Conservation (phyloP, 2,113 vertebrate genomes). For the Cyanoderma ruficeps region DNA sequence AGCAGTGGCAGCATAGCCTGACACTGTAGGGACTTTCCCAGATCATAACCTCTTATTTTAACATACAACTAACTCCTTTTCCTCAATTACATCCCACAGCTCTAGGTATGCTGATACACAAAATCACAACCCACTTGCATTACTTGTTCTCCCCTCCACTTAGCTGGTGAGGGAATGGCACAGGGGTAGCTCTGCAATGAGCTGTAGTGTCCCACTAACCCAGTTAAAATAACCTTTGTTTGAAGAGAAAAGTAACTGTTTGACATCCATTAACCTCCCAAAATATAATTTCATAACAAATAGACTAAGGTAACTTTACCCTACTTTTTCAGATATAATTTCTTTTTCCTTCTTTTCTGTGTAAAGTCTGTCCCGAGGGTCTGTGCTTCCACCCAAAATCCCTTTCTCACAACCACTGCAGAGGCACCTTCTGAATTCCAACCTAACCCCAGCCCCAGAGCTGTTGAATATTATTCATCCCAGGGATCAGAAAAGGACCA, state of each 20-base stretch:
- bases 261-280: neutral
- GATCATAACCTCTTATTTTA: neutral
- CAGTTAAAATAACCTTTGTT: neutral
- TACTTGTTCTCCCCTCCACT: neutral
- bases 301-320: neutral
- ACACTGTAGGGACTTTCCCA: neutral
- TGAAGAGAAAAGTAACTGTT: neutral
- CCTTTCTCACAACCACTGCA: neutral
- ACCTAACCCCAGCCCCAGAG: neutral
- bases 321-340: neutral
- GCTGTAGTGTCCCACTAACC: neutral
- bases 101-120: neutral
- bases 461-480: neutral
- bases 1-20: neutral
- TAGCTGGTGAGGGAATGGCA: neutral
- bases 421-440: neutral
- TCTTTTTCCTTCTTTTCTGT: neutral
- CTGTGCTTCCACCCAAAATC: neutral
- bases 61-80: neutral
- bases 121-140: neutral
- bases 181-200: neutral
- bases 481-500: neutral
- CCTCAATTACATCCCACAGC: neutral
- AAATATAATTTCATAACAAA: neutral
- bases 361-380: neutral